Conservation (phyloP, 2,797 vertebrate genomes). For the Acridotheres tristis region DNA sequence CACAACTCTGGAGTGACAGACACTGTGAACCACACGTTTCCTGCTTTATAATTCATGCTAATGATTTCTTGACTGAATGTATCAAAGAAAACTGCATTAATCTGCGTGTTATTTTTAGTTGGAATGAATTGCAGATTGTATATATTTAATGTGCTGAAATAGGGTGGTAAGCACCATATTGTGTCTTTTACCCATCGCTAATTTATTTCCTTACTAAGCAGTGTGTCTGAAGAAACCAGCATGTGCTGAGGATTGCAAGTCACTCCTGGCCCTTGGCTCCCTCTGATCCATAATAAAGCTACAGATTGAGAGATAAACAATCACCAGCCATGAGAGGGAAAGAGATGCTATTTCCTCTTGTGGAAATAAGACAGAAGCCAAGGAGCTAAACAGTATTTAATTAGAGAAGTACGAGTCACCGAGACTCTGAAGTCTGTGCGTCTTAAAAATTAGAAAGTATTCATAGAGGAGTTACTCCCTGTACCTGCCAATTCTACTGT, state of each 20-base stretch:
- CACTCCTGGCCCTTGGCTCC: conserved; percentile 14
- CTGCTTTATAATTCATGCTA: not conserved
- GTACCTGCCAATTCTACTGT: not conserved
- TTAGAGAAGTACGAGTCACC: not conserved
- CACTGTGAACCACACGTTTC: not conserved
- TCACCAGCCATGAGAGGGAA: not conserved
- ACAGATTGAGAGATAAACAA: conserved; percentile 45
- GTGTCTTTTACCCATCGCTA: not conserved
- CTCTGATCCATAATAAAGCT: conserved; percentile 27
- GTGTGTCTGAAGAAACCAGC: not conserved
- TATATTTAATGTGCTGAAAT: conserved; percentile 7
- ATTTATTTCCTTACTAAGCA: conserved; percentile 21
- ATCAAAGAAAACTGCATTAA: not conserved
- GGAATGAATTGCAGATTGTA: not conserved
- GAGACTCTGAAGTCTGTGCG: not conserved
- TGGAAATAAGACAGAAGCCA: conserved; percentile 37
- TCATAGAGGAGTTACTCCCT: not conserved
- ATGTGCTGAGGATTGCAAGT: not conserved
- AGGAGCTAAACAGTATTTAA: conserved; percentile 14
- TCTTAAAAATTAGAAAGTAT: not conserved
- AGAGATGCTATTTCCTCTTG: conserved; percentile 26
- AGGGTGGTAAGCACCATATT: not conserved
- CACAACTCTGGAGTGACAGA: not conserved
- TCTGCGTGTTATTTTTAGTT: conserved; percentile 22
- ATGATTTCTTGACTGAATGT: not conserved